Evolutionary conservation across 1,140 invertebrate genomes (phyloP).

Genomic region (Drosophila ogumai): DNA sequence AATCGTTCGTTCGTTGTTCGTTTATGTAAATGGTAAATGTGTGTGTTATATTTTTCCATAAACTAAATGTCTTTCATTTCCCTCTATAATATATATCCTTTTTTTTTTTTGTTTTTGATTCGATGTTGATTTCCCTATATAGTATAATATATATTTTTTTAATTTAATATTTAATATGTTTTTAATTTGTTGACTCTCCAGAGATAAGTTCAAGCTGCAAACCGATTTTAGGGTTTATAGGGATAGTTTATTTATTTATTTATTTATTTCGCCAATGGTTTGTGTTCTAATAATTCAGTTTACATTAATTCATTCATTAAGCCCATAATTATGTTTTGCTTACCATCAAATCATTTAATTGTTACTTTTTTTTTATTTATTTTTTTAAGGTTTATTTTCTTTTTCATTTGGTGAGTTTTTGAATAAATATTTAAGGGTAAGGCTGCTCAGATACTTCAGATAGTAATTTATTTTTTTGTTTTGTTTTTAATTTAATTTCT

Average conservation of each 20-base stretch:
- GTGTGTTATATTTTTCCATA: slow-evolving; percentile 80
- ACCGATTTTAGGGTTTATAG: background rate
- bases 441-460: background rate
- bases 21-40: slow-evolving; percentile 84
- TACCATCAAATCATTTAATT: background rate
- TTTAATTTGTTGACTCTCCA: background rate
- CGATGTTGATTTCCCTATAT: slow-evolving; percentile 1
- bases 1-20: slow-evolving; percentile 84
- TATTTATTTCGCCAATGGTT: too few species aligned
- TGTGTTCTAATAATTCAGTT: background rate
- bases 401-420: too few species aligned
- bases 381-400: background rate
- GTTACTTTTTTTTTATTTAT: background rate
- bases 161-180: background rate
- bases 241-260: too few species aligned
- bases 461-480: background rate
- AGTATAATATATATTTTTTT: background rate
- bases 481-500: background rate
- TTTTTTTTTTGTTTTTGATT: slow-evolving; percentile 3
- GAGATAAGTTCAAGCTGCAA: background rate
- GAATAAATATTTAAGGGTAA: background rate
- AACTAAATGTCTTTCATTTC: slow-evolving; percentile 65
- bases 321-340: too few species aligned
- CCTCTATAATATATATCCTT: slow-evolving; percentile 21
- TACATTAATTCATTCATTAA: background rate